phyloP scores from a whole-genome alignment of 2,888 invertebrate species.

The Acanthoscelides obtectus region DNA sequence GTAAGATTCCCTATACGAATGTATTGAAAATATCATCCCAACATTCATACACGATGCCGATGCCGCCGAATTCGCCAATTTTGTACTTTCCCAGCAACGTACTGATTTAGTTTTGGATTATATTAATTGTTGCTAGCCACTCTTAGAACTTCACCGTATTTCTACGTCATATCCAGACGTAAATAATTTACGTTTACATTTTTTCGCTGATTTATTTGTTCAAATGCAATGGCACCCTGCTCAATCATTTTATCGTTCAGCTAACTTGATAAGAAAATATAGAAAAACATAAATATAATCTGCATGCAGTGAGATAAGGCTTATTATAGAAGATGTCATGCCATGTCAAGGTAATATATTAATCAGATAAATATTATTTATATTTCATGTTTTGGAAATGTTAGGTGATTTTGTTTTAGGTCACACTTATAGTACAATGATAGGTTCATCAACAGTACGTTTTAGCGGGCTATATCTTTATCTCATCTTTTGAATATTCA shows the following conservation, averaged over 20 bases:
- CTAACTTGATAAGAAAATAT: neutral
- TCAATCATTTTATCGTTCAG: neutral
- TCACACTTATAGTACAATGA: neutral
- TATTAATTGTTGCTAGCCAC: no score
- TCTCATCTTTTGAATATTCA: no score
- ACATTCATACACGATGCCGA: no score
- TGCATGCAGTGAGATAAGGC: neutral
- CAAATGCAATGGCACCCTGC: no score
- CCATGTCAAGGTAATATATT: neutral
- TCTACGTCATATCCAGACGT: no score
- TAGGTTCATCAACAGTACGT: neutral
- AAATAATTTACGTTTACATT: no score
- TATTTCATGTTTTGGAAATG: neutral
- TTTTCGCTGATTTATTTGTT: neutral
- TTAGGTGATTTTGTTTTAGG: neutral
- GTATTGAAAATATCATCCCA: no score
- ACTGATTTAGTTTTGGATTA: no score
- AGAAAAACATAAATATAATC: neutral
- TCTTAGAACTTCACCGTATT: no score
- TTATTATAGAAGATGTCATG: neutral
- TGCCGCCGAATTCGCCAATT: no score
- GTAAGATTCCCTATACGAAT: no score
- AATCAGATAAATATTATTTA: neutral
- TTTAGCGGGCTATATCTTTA: neutral
- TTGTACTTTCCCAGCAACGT: no score